phyloP scores from a whole-genome alignment of 2,113 vertebrate genomes.

The Neopipo cinnamomea region DNA sequence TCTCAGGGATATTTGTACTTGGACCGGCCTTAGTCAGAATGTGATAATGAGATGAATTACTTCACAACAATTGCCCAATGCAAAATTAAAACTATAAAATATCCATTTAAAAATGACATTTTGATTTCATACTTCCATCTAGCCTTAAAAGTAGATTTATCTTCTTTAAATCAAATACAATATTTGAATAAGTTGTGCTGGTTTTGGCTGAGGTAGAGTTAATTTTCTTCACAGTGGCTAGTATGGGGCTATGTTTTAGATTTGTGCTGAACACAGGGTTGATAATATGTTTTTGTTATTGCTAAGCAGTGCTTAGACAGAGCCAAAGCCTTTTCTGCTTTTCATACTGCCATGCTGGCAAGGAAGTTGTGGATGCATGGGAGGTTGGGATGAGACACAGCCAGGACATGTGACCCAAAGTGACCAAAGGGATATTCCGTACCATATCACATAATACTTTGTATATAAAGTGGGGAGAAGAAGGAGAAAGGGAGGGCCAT shows the following conservation, averaged over 20 bases:
- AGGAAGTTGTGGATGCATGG: not conserved
- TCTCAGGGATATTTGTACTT: not conserved
- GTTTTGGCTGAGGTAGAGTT: not conserved
- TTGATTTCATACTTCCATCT: not conserved
- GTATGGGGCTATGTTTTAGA: not conserved
- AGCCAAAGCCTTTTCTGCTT: not conserved
- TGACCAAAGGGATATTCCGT: not conserved
- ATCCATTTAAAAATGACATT: not conserved
- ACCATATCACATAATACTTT: not conserved
- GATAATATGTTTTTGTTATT: not conserved
- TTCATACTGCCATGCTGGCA: fast-evolving
- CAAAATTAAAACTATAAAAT: not conserved
- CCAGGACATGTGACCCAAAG: not conserved
- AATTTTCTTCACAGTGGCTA: not conserved
- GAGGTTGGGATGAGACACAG: not conserved
- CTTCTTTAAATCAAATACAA: not conserved
- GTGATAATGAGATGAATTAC: not conserved
- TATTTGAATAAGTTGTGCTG: not conserved
- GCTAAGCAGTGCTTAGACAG: not conserved
- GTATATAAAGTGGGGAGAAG: not conserved
- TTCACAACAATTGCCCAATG: not conserved
- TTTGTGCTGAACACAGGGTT: not conserved
- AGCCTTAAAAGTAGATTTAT: not conserved
- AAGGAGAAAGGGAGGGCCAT: not conserved
- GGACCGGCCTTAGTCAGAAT: not conserved